Evolutionary conservation across 2,797 vertebrate genomes (phyloP).

Genomic region (Iguana delicatissima): DNA sequence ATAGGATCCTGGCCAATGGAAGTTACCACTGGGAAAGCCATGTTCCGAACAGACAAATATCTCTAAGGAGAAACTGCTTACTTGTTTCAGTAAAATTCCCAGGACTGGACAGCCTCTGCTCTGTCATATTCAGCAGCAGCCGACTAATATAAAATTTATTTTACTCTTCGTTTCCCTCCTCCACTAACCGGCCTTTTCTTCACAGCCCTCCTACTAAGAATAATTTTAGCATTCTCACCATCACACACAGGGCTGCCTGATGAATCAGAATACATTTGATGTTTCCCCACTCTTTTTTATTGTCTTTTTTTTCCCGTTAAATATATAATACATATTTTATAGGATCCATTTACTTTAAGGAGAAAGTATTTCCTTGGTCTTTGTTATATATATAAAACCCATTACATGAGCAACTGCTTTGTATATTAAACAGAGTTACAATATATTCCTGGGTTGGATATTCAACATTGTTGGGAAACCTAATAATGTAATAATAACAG

Average conservation of each 20-base stretch:
- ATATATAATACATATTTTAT: slow-evolving; percentile 1
- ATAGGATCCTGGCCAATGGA: no score
- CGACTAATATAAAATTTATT: not conserved
- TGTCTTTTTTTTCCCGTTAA: not conserved
- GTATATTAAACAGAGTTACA: not conserved
- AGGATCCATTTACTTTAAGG: slow-evolving; percentile 12
- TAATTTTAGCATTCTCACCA: slow-evolving; percentile 41
- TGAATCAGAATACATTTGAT: slow-evolving; percentile 19
- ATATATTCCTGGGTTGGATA: not conserved
- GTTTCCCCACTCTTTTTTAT: not conserved
- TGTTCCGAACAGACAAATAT: not conserved
- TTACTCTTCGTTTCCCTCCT: not conserved
- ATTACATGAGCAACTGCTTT: slow-evolving; percentile 9
- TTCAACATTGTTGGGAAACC: not conserved
- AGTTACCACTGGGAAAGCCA: not conserved
- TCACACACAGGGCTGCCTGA: slow-evolving; percentile 34
- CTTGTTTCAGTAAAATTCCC: not conserved
- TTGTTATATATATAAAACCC: not conserved
- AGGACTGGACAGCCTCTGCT: not conserved
- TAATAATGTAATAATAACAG: slow-evolving; percentile 6
- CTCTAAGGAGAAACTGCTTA: not conserved
- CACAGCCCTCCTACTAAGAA: slow-evolving; percentile 13
- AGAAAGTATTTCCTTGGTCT: not conserved
- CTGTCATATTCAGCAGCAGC: not conserved
- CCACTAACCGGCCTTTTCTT: slow-evolving; percentile 11